Percentiles rank a stretch among this genome's conserved stretches.
These are phyloP conservation scores for Anoplopoma fimbria DNA, from an alignment of 2,113 vertebrate species.

Conservation along the genomic window DNA sequence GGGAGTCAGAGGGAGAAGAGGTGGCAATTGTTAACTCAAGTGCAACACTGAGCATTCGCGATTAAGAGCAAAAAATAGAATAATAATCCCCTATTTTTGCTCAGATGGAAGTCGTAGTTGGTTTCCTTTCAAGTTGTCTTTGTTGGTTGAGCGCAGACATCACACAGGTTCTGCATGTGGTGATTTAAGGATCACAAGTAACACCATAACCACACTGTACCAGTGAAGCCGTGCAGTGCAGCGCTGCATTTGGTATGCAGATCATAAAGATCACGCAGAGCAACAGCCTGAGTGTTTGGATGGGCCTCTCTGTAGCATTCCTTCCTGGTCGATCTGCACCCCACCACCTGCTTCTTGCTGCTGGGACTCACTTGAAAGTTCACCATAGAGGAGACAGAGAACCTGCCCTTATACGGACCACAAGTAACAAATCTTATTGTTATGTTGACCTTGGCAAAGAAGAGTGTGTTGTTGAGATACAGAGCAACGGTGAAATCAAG, in stretches of 20 bases:
- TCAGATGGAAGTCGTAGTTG: constrained; percentile 1
- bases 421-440: background rate
- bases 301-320: constrained; percentile 71
- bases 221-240: constrained; percentile 6
- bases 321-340: constrained; percentile 45
- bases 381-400: constrained; percentile 14
- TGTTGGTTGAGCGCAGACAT: constrained; percentile 44
- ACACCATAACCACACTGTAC: constrained; percentile 41
- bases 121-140: constrained; percentile 26
- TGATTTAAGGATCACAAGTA: constrained; percentile 58
- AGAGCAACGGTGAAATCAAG: constrained; percentile 31
- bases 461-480: constrained; percentile 9
- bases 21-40: constrained; percentile 38
- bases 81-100: constrained; percentile 22
- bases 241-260: constrained; percentile 45
- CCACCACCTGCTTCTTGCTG: constrained; percentile 63
- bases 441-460: background rate
- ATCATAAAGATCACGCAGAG: constrained; percentile 52
- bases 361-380: constrained; percentile 38
- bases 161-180: constrained; percentile 12
- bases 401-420: background rate
- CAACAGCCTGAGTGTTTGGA: constrained; percentile 61
- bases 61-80: constrained; percentile 16
- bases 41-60: background rate
- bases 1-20: constrained; percentile 24